Evolutionary conservation across 2,113 vertebrate genomes (phyloP), one percentile per base, ranked within the genome.

Genomic region (Urocitellus parryii): DNA sequence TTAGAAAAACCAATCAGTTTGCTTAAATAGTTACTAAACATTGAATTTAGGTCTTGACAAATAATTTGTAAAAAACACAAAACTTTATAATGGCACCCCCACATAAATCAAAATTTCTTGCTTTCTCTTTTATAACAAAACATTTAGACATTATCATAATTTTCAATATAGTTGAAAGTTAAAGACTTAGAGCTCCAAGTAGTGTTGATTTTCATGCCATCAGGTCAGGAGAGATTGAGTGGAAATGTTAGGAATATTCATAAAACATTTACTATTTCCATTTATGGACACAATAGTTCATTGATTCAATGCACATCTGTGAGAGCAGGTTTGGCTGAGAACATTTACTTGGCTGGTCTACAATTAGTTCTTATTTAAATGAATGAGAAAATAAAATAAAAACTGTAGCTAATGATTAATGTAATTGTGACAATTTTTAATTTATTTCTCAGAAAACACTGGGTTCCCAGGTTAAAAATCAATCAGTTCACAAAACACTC

Each of bases 401-500:
- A 22, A 58, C 56, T 58, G 22, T 2, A 58, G 37, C 29, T 83
- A 29, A 63, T 95, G 68, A 74, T 90, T 96, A 92, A 97, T 90
- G 98, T 97, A 67, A 34, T 56, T 72, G 88, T 93, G 89, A 27
- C 16, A 93, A 51, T 88, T 97, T 58, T 5, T 16, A 22, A 29
- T 6, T 12, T n/a, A 16, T 74, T 78, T 68, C 96, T 68, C 70
- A 27, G 48, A 90, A 96, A 96, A 88, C 70, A 91, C 27, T 95
- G 76, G 34, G 96, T 93, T 94, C n/a, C 20, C 48, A 96, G 0
- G 9, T 78, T 95, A 27, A 86, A 79, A 80, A 22, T 92, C 83
- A 90, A 39, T 72, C 91, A 8, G 1, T 94, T 97, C 87, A 45
- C 78, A 67, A 65, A 94, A 95, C 56, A 72, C 1, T 34, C 39